Evolutionary conservation across 1,140 invertebrate genomes (phyloP).

Genomic region (Lanistes nyassanus): DNA sequence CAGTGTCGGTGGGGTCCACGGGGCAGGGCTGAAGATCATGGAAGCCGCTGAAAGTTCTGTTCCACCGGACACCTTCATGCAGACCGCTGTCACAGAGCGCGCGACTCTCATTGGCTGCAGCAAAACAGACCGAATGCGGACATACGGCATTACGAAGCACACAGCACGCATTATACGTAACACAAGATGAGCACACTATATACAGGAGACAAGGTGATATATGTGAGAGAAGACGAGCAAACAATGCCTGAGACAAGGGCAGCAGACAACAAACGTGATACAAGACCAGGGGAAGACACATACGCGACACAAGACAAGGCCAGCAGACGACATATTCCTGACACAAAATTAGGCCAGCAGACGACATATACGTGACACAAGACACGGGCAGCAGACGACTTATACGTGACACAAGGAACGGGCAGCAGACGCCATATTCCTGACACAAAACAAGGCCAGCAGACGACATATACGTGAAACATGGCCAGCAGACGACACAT

Average conservation of each 20-base stretch:
- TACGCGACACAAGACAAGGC: too few species aligned
- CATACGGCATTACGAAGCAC: too few species aligned
- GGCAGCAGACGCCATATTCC: too few species aligned
- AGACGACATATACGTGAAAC: too few species aligned
- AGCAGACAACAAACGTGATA: background rate
- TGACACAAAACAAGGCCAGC: too few species aligned
- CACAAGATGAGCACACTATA: background rate
- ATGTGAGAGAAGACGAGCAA: background rate
- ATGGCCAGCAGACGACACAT: too few species aligned
- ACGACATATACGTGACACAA: background rate
- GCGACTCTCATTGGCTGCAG: constrained; percentile 29
- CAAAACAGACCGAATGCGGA: background rate
- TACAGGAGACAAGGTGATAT: background rate
- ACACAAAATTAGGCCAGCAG: background rate
- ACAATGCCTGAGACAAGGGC: background rate
- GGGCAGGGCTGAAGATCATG: constrained; percentile 43
- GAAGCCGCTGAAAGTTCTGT: constrained; percentile 37
- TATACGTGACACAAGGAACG: constrained; percentile 21
- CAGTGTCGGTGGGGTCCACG: constrained; percentile 41
- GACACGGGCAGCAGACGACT: background rate
- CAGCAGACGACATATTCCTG: too few species aligned
- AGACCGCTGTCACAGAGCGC: constrained; percentile 27
- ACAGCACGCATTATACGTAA: too few species aligned
- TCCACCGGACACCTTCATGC: constrained; percentile 38
- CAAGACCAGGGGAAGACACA: background rate